phyloP scores from a whole-genome alignment of 1,140 invertebrate genomes.

The Myzus persicae region DNA sequence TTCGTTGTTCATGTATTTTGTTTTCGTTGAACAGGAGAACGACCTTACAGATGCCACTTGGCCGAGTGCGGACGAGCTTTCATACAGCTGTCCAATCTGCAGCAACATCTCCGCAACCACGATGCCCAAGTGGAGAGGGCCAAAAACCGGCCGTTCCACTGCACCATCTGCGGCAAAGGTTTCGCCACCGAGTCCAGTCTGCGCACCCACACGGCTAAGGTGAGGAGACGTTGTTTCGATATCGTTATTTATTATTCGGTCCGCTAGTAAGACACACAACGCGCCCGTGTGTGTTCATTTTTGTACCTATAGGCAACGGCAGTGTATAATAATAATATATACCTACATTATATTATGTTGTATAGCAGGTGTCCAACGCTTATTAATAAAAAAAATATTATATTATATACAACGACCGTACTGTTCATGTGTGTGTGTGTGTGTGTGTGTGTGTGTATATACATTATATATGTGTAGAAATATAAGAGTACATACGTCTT shows the following conservation, averaged over 20 bases:
- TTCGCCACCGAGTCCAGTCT: slow-evolving; percentile 96
- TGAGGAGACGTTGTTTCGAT: slow-evolving; percentile 66
- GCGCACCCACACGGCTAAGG: slow-evolving; percentile 94
- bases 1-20: slow-evolving; percentile 31
- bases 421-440: too few relatives aligned
- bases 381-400: background rate
- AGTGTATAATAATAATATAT: background rate
- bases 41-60: slow-evolving; percentile 95
- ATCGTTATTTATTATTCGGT: background rate
- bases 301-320: too few relatives aligned
- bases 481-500: background rate
- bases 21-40: slow-evolving; percentile 76
- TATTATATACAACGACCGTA: background rate
- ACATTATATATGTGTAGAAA: background rate
- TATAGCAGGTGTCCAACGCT: slow-evolving; percentile 5
- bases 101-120: slow-evolving; percentile 95
- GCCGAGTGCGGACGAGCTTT: slow-evolving; percentile 95
- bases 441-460: background rate
- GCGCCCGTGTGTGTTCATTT: too few relatives aligned
- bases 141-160: slow-evolving; percentile 94
- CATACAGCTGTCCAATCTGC: slow-evolving; percentile 96
- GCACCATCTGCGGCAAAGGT: slow-evolving; percentile 94
- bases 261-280: background rate
- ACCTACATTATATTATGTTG: background rate
- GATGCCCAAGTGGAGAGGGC: slow-evolving; percentile 94